Evolutionary conservation across 2,888 invertebrate genomes (phyloP), one percentile per base, ranked within the genome.

Genomic region (Tipula unca): DNA sequence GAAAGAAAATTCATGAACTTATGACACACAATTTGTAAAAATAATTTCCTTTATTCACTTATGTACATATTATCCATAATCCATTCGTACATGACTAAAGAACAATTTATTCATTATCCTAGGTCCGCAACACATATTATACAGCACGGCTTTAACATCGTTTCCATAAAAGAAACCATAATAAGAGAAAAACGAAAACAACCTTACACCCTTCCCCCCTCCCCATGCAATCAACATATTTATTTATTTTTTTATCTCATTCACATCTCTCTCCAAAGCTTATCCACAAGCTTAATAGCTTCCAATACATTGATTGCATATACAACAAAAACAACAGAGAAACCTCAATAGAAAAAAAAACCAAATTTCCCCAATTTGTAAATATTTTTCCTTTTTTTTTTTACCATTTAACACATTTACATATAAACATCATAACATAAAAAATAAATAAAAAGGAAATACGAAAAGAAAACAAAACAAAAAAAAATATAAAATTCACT

Each of bases 331-430:
- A 48, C 17, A 48, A 48, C 17, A 54, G 8, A 42, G 14, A n/a
- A 17, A 54, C n/a, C 5, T 0, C 17, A 6, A 69, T 17, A 42
- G n/a, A 42, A n/a, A 36, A 3, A 32, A 32, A 32, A 32, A 39
- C 2, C 6, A 48, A 48, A 48, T 25, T 69, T 69, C 69, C 69
- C 69, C 69, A 69, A 69, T 69, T 69, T 20, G 69, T 69, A 69
- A 69, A 69, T 69, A 69, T 69, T 69, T 48, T 48, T n/a, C n/a
- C n/a, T n/a, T 1, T 48, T 39, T 39, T 39, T 39, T 48, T 48
- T 69, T 69, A 69, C 69, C 69, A 69, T 69, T 69, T 69, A 69
- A 69, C 69, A 69, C 69, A 69, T 69, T 69, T 69, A 69, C 69
- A 69, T 69, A 69, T 10, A 69, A 69, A 69, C 69, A 69, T 10